Evolutionary conservation across 2,797 vertebrate species (phyloP), one percentile per base, ranked within the genome.

Genomic region (Eulemur coronatus): DNA sequence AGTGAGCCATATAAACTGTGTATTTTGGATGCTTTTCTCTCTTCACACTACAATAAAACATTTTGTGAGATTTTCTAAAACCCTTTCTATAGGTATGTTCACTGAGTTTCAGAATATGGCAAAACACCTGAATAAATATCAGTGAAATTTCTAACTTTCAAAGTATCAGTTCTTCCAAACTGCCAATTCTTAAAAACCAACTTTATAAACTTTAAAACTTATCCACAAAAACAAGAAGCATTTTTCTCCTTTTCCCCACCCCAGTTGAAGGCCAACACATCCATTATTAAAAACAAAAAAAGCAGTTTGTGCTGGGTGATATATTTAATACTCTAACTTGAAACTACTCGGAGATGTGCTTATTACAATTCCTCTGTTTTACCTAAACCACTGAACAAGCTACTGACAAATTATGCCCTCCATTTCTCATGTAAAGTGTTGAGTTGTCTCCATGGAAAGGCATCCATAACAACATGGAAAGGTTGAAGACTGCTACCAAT

Each of bases 211-310:
- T 90, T 67, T 50, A 20, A 90, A 93, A 84, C 63, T 67, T 13
- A 76, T n/a, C 52, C 33, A 75, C 35, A 89, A 73, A 97, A 84
- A 28, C 5, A 70, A 52, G 80, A 92, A 84, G n/a, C 50, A 75
- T 41, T 79, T 70, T 46, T 30, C 35, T n/a, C 55, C 22, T 14
- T 69, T 67, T 81, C 35, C 14, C 78, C 67, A 73, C 33, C 15
- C 52, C 75, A 5, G 33, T 33, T 93, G 43, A 75, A 30, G 30
- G 33, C 20, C 63, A 59, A 73, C 20, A 88, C 0, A 9, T n/a
- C 48, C 81, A 50, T 78, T 13, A 79, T 28, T 80, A 89, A 94
- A 85, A 91, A 89, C 20, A 38, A 59, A 86, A 96, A 73, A 91
- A 38, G 26, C 88, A 91, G 28, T 5, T 46, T 84, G 30, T 52